These are phyloP conservation scores for Mareca strepera DNA, from an alignment of 2,797 vertebrate species.

Conservation along the genomic window DNA sequence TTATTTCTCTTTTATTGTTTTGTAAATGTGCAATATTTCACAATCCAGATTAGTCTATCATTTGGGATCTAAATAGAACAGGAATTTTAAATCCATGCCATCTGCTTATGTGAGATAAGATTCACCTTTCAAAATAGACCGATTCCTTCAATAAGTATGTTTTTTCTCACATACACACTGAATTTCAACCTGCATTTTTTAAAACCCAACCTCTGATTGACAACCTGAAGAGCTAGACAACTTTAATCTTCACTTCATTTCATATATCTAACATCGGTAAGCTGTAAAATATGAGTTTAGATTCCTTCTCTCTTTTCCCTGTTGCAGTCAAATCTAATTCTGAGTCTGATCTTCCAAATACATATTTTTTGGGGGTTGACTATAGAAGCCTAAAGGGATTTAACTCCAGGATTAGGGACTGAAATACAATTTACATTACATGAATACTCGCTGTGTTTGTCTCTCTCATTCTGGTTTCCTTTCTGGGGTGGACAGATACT, in stretches of 20 bases:
- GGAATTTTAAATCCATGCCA: not conserved
- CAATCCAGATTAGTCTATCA: not conserved
- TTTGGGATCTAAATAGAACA: not conserved
- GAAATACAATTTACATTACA: not conserved
- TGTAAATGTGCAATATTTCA: not conserved
- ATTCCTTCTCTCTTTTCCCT: not conserved
- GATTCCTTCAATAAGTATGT: not conserved
- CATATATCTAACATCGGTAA: not conserved
- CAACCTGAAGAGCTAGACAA: not conserved
- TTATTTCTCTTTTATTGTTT: not conserved
- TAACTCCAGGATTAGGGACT: not conserved
- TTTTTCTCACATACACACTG: not conserved
- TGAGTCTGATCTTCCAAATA: not conserved
- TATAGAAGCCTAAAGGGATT: not conserved
- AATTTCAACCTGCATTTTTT: not conserved
- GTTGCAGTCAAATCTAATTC: not conserved
- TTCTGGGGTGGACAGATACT: not conserved
- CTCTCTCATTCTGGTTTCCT: not conserved
- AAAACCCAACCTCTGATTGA: not conserved
- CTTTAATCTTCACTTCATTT: not conserved
- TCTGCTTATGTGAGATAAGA: not conserved
- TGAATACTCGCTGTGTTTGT: not conserved
- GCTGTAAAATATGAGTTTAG: not conserved
- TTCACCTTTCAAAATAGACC: not conserved
- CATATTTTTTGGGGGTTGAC: not conserved